phyloP scores from a whole-genome alignment of 2,113 vertebrate genomes.

The Tachycineta bicolor region DNA sequence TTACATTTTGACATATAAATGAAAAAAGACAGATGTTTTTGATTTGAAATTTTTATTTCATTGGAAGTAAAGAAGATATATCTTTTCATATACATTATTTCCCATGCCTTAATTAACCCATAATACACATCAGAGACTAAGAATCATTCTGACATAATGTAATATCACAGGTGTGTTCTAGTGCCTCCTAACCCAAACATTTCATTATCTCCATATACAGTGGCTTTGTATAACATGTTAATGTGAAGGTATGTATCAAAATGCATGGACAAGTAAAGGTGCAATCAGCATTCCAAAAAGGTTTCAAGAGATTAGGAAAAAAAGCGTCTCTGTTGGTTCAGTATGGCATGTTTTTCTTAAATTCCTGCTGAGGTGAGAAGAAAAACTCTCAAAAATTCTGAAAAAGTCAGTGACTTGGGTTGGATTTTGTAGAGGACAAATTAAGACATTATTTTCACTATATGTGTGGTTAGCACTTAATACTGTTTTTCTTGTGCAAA shows the following conservation, averaged over 20 bases:
- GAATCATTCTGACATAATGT: neutral
- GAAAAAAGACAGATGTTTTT: conserved; percentile 80
- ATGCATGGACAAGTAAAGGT: neutral
- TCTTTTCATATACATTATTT: conserved; percentile 57
- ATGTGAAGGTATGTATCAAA: neutral
- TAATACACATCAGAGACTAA: conserved; percentile 18
- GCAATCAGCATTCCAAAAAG: neutral
- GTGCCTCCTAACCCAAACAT: neutral
- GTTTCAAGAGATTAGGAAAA: neutral
- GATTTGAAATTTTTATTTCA: conserved; percentile 72
- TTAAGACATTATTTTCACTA: neutral
- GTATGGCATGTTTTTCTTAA: neutral
- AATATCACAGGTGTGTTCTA: conserved; percentile 17
- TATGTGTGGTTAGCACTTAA: neutral
- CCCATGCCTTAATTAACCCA: conserved; percentile 55
- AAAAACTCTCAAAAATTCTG: neutral
- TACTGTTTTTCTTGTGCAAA: neutral
- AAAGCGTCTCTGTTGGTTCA: neutral
- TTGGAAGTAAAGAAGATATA: conserved; percentile 48
- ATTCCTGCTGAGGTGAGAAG: neutral
- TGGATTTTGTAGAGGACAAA: neutral
- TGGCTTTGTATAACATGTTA: neutral
- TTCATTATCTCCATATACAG: neutral
- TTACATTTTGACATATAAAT: conserved; percentile 83
- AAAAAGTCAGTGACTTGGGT: neutral